Evolutionary conservation across 2,797 vertebrate species (phyloP), one percentile per base, ranked within the genome.

Genomic region (Sebastes taczanowskii): DNA sequence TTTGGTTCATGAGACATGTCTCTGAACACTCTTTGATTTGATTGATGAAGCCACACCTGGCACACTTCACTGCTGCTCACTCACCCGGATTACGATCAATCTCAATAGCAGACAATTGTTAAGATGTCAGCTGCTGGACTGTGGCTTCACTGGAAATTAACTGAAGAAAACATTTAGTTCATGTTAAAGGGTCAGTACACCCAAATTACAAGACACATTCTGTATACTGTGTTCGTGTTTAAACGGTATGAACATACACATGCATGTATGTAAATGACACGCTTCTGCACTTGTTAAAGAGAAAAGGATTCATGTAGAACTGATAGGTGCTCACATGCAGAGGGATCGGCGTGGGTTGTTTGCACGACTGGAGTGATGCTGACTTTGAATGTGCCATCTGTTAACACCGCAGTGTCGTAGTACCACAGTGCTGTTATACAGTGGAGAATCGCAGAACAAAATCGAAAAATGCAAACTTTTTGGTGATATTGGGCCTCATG

Each of bases 21-120:
- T 89, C 61, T 83, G 75, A 87, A 73, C 73, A 77, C 58, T 49
- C 63, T 63, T 29, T 69, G 76, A 80, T 86, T 78, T 90, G 90
- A 91, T 80, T 86, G 89, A 91, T 91, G 91, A 82, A 72, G n/a
- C 67, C 49, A 16, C 46, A 74, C 71, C 79, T 29, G 67, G 29
- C 80, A 71, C 4, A 80, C 89, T 73, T 42, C 80, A 10, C 62
- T 23, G 81, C 79, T 34, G 79, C 85, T 80, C 80, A 59, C 5
- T 77, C 71, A 11, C 81, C 85, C 75, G 69, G 53, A 29, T 81
- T 66, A 58, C 84, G 58, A 88, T 90, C 89, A 82, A 74, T 92
- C 87, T 88, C 86, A 74, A 74, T 64, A 58, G 68, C 62, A 62
- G 81, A 46, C 61, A 7, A 22, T 78, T 32, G 69, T 77, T 82